These are phyloP conservation scores for Pitta sordida DNA, from an alignment of 2,113 vertebrate species.

Conservation along the genomic window DNA sequence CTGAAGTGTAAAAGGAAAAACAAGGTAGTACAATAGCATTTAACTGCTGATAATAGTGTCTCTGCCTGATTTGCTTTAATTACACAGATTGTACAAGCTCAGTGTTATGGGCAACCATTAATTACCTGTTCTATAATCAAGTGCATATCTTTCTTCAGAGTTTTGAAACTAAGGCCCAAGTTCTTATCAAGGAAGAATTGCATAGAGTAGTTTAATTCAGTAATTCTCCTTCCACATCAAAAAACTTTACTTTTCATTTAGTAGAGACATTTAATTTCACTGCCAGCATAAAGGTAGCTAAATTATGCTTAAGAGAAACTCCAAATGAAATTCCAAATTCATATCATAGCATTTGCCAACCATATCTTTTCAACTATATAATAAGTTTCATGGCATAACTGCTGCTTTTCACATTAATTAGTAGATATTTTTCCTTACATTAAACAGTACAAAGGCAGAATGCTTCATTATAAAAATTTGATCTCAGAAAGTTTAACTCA, in stretches of 20 bases:
- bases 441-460: neutral
- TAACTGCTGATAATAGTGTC: slow-evolving; percentile 70
- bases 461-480: neutral
- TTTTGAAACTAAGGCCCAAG: slow-evolving; percentile 51
- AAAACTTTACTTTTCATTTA: neutral
- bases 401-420: neutral
- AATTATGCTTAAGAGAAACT: neutral
- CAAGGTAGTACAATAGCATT: slow-evolving; percentile 48
- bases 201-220: neutral
- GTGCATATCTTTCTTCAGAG: slow-evolving; percentile 18
- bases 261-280: neutral
- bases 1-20: slow-evolving; percentile 65
- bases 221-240: neutral
- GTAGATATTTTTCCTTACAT: neutral
- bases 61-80: slow-evolving; percentile 68
- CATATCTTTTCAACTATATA: neutral
- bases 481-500: neutral
- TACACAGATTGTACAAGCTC: slow-evolving; percentile 55
- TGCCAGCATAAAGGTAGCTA: neutral
- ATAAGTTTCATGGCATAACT: neutral
- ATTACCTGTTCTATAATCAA: slow-evolving; percentile 65
- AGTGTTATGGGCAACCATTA: slow-evolving; percentile 65
- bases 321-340: neutral
- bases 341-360: neutral
- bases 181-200: neutral